These are phyloP conservation scores for Pogonus chalceus DNA, from an alignment of 1,140 invertebrate species.

Conservation along the genomic window DNA sequence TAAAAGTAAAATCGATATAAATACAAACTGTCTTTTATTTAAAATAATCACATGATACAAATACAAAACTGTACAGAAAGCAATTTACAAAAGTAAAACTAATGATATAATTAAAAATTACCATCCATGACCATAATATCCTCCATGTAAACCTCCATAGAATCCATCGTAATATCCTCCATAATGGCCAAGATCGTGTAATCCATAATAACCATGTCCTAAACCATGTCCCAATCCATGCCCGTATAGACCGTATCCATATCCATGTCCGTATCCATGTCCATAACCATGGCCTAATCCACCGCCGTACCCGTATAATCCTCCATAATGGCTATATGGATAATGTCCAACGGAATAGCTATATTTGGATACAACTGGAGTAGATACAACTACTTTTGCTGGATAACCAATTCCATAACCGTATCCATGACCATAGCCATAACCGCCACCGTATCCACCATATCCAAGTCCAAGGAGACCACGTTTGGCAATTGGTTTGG, in stretches of 20 bases:
- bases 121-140: slow-evolving; percentile 14
- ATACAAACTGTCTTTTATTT: background rate
- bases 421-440: slow-evolving; percentile 9
- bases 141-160: slow-evolving; percentile 13
- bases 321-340: background rate
- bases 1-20: background rate
- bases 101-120: too few relatives aligned
- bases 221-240: slow-evolving; percentile 10
- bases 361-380: slow-evolving; percentile 9
- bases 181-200: slow-evolving; percentile 12
- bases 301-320: background rate
- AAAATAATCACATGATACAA: background rate
- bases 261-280: slow-evolving; percentile 15
- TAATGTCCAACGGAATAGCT: slow-evolving; percentile 7
- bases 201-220: slow-evolving; percentile 1
- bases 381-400: background rate
- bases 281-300: slow-evolving; percentile 17
- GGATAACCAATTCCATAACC: slow-evolving; percentile 6
- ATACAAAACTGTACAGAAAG: background rate
- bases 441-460: background rate
- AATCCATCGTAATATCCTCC: slow-evolving; percentile 16
- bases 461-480: background rate
- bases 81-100: too few relatives aligned
- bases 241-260: slow-evolving; percentile 8
- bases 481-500: background rate